These are phyloP conservation scores for Sycophila sp. DNA, from an alignment of 1,140 invertebrate species.

Conservation along the genomic window DNA sequence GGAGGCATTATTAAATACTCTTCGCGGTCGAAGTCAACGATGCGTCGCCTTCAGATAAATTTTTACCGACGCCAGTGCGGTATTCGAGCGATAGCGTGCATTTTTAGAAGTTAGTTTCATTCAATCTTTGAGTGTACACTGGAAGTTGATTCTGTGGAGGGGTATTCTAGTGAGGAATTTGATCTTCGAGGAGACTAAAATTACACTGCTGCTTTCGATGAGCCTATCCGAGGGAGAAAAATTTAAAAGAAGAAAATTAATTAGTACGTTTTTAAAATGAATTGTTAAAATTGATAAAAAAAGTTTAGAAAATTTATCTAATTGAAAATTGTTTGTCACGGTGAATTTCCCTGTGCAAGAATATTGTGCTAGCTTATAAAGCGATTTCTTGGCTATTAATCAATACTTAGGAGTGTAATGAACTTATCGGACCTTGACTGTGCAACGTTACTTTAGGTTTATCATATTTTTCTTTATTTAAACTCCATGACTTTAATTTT, in stretches of 20 bases:
- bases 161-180: too few relatives aligned
- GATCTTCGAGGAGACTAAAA: too few relatives aligned
- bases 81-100: neutral
- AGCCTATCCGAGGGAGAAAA: too few relatives aligned
- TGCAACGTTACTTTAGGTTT: neutral
- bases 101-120: neutral
- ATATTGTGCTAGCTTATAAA: neutral
- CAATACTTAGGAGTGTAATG: neutral
- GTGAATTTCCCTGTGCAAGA: too few relatives aligned
- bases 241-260: too few relatives aligned
- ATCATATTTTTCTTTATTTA: neutral
- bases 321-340: too few relatives aligned
- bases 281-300: too few relatives aligned
- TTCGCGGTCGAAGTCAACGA: neutral
- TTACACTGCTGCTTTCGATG: too few relatives aligned
- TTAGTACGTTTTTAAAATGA: too few relatives aligned
- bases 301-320: too few relatives aligned
- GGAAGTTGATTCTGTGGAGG: too few relatives aligned
- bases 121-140: neutral
- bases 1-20: conserved; percentile 8
- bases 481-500: neutral
- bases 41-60: neutral
- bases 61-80: neutral
- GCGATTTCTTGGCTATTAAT: neutral
- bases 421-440: neutral